Base-by-base conservation (phyloP, 37 sponge, comb jelly and placozoan genomes). In the Agelas oroides region DNA sequence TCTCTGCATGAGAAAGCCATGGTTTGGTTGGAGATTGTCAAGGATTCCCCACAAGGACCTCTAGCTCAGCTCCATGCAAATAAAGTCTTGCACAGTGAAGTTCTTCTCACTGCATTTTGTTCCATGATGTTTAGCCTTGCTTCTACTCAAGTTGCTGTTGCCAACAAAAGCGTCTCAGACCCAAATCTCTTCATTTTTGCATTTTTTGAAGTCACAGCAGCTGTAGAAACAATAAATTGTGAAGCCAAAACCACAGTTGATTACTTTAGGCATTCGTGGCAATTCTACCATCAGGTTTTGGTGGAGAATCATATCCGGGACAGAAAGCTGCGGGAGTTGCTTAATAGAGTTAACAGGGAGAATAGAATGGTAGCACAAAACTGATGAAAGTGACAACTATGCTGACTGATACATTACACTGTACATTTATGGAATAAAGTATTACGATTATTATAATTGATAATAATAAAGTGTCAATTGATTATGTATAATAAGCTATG, bases 101-200 rank as follows among this genome's bases (percentile, higher is more conserved):
- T 73, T 3, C 54, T 73, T 21, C 14, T 21, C 27, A 73, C 73
- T 1, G 73, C 27, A 8, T 16, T 73, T 17, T 52, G 55, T 12
- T 73, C 27, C 40, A 39, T 81, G 17, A 81, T 70, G 70, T 19
- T 24, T 17, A 68, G 70, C 38, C 41, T 81, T 32, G 82, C 72
- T 31, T 68, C 65, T 3, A 58, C 54, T 27, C 70, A 81, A 65
- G 15, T 54, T 32, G 38, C 54, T 19, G 58, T 35, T 2, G 17
- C 32, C 13, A 54, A 30, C 3, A 39, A 55, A 19, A 81, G 17
- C 21, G 35, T 81, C 20, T 31, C 41, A 21, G 23, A 70, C 19
- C 72, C 72, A 21, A 57, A 70, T 56, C 17, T 52, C 36, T 81
- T 81, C 53, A 68, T 81, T 16, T 27, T 52, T 27, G 82, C 71